These are phyloP conservation scores for Camponotus fellah DNA, from an alignment of 2,888 invertebrate species.

Conservation along the genomic window DNA sequence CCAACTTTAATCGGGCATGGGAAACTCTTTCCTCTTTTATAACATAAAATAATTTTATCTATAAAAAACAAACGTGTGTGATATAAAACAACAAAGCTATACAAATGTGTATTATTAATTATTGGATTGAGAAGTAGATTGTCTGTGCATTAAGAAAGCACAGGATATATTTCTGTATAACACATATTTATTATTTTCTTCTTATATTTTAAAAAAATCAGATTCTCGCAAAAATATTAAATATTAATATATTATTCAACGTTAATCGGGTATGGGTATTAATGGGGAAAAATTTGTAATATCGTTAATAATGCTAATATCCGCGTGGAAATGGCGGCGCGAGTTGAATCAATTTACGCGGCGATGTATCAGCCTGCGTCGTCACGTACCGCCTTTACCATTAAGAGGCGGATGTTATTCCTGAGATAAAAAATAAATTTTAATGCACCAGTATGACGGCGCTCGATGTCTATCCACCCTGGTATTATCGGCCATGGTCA, in stretches of 20 bases:
- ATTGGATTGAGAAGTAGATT: constrained; percentile 5
- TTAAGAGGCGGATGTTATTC: constrained; percentile 46
- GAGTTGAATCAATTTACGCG: constrained; percentile 69
- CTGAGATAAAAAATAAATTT: constrained; percentile 51
- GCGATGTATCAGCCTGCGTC: constrained; percentile 62
- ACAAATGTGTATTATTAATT: not conserved
- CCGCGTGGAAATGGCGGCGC: not conserved
- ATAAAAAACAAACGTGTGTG: no score
- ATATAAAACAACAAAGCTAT: not conserved
- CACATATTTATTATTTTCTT: not conserved
- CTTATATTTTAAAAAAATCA: not conserved
- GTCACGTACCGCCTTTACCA: constrained; percentile 54
- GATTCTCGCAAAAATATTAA: not conserved
- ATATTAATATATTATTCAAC: not conserved
- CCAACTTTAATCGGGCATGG: no score
- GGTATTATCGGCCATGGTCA: constrained; percentile 49
- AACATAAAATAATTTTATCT: no score
- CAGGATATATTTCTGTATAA: not conserved
- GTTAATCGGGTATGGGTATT: not conserved
- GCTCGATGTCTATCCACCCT: constrained; percentile 12
- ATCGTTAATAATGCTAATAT: constrained; percentile 22
- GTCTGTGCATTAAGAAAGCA: not conserved
- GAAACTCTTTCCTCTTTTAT: no score
- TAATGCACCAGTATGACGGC: constrained; percentile 16
- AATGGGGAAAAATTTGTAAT: not conserved